Percentiles rank a stretch among this genome's conserved stretches.
These are phyloP conservation scores for Saccostrea echinata DNA, from an alignment of 1,140 invertebrate genomes.

Conservation along the genomic window DNA sequence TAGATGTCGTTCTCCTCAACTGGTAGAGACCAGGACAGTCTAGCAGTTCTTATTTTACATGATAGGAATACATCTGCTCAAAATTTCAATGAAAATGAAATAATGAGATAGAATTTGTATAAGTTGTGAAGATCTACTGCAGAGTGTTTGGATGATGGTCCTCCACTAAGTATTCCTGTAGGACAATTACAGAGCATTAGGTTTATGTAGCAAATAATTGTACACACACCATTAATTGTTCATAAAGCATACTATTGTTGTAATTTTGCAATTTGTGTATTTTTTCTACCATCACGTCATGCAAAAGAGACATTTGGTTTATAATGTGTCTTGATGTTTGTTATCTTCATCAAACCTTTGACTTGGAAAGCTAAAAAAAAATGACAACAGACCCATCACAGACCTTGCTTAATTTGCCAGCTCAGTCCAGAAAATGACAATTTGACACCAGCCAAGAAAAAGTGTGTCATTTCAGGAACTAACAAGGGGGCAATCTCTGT, in stretches of 20 bases:
- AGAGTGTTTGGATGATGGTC: background rate
- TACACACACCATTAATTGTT: background rate
- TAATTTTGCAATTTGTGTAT: background rate
- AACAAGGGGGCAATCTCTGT: background rate
- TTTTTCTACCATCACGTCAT: background rate
- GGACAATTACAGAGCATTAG: constrained; percentile 8
- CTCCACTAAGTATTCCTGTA: background rate
- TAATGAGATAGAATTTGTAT: too few species aligned
- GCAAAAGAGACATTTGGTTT: background rate
- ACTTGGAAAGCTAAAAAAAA: background rate
- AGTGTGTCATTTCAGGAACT: constrained; percentile 15
- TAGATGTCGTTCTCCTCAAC: too few species aligned
- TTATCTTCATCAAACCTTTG: background rate
- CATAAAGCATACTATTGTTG: background rate
- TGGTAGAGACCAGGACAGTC: too few species aligned
- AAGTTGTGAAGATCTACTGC: background rate
- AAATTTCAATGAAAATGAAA: too few species aligned
- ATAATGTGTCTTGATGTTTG: background rate
- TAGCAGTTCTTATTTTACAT: too few species aligned
- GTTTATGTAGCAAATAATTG: background rate
- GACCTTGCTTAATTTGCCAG: background rate
- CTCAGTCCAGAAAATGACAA: background rate
- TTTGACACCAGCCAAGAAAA: background rate
- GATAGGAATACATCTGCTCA: too few species aligned
- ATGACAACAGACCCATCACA: background rate